These are phyloP conservation scores for Neocrepidodera transversa DNA, from an alignment of 2,888 invertebrate genomes.

Conservation along the genomic window DNA sequence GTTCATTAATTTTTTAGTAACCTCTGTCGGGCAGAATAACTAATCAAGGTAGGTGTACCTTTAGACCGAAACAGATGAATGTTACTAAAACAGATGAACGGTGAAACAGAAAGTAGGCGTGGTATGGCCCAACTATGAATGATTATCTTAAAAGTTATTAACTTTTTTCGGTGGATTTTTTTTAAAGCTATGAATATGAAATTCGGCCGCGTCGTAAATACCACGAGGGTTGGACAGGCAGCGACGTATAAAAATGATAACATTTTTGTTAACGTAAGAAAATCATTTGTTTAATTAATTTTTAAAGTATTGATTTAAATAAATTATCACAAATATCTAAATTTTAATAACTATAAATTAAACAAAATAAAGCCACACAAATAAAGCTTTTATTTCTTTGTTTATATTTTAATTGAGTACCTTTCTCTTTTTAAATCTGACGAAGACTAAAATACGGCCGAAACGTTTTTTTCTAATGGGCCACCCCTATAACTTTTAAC, in stretches of 20 bases:
- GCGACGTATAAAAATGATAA: slow-evolving; percentile 18
- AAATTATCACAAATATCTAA: too few species aligned
- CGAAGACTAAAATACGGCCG: too few species aligned
- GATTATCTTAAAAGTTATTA: slow-evolving; percentile 46
- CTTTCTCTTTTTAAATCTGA: too few species aligned
- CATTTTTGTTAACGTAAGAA: too few species aligned
- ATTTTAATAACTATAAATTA: too few species aligned
- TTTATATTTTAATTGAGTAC: too few species aligned
- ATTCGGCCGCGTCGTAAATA: slow-evolving; percentile 36
- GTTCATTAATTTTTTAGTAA: slow-evolving; percentile 33
- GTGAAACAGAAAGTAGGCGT: slow-evolving; percentile 40
- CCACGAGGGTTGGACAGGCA: slow-evolving; percentile 32
- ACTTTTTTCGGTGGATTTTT: slow-evolving; percentile 42
- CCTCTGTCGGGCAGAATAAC: slow-evolving; percentile 32
- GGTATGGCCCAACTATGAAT: slow-evolving; percentile 41
- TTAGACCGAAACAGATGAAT: slow-evolving; percentile 37
- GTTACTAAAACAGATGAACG: slow-evolving; percentile 36
- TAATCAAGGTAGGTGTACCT: slow-evolving; percentile 38
- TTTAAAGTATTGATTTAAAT: too few species aligned
- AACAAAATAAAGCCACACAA: too few species aligned
- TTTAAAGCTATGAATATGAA: slow-evolving; percentile 40
- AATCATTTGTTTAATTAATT: too few species aligned
- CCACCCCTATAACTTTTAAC: too few species aligned
- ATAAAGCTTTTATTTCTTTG: too few species aligned
- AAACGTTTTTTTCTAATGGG: too few species aligned